Evolutionary conservation across 1,140 invertebrate species (phyloP), one percentile per base, ranked within the genome.

Genomic region (Drosophila prosaltans): DNA sequence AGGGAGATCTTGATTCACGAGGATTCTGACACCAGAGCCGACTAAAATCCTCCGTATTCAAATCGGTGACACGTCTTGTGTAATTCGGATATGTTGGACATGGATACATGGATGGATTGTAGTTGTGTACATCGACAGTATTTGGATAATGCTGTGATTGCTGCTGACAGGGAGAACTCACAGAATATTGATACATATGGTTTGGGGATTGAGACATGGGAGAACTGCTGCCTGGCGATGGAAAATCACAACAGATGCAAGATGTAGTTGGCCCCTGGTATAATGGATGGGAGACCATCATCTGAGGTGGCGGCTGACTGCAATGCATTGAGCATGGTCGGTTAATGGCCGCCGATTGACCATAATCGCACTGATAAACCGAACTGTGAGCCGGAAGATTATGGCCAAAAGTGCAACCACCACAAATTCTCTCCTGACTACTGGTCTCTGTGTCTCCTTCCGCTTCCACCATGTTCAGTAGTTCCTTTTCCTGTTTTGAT

Each of bases 31-130:
- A n/a, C 21, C 65, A 60, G 30, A 43, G 39, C 1, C 65, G 41
- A n/a, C 62, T 75, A 5, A 45, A 66, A 0, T 39, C 40, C 2
- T 79, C 8, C 0, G 72, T 83, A 16, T 83, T 66, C 0, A 83
- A 48, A 32, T 82, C 80, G 3, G 80, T 72, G 1, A n/a, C 43
- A 9, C 40, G 48, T 28, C 72, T 48, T 0, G 10, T 5, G 43
- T 5, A 43, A 1, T 4, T 24, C 2, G 9, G 30, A 5, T 41
- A 40, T 0, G 59, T 11, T 5, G 11, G 28, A 8, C 41, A 41
- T 0, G 61, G 30, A 3, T 8, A 36, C 2, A 43, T 24, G 16
- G 16, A 16, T 16, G 16, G 16, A 24, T 7, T 8, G 28, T 45
- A 78, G 1, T 16, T 7, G 6, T 28, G 41, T 11, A 32, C 11